Evolutionary conservation across 2,113 vertebrate genomes (phyloP).

Genomic region (Malaclemys terrapin): DNA sequence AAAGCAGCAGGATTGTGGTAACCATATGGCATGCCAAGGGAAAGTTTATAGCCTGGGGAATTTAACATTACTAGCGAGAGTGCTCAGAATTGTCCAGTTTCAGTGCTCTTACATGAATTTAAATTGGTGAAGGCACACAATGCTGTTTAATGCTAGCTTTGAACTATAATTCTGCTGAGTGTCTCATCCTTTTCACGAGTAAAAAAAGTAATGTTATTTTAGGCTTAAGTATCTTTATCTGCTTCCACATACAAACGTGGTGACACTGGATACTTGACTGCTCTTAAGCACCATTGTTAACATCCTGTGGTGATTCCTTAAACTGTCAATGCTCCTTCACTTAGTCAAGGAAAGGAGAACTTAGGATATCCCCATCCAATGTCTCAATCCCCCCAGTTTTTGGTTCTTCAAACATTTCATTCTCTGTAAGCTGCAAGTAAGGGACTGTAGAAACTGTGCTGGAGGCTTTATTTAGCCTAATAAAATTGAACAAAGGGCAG

Average conservation of each 20-base stretch:
- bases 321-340: not conserved
- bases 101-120: rapidly evolving
- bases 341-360: not conserved
- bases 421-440: not conserved
- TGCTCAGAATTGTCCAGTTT: not conserved
- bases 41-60: not conserved
- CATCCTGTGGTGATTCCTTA: no score
- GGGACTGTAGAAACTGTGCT: not conserved
- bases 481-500: not conserved
- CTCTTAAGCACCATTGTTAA: no score
- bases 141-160: not conserved
- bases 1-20: rapidly evolving
- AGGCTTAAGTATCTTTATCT: not conserved
- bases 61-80: not conserved
- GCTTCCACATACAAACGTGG: not conserved
- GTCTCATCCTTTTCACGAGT: not conserved
- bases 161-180: not conserved
- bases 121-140: not conserved
- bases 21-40: not conserved
- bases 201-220: no score
- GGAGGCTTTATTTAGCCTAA: not conserved
- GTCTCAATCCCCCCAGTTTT: not conserved
- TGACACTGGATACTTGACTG: not conserved
- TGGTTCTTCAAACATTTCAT: not conserved
- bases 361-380: not conserved